Base-by-base conservation (phyloP, 1,140 invertebrate genomes). In the Charaxes varanes region DNA sequence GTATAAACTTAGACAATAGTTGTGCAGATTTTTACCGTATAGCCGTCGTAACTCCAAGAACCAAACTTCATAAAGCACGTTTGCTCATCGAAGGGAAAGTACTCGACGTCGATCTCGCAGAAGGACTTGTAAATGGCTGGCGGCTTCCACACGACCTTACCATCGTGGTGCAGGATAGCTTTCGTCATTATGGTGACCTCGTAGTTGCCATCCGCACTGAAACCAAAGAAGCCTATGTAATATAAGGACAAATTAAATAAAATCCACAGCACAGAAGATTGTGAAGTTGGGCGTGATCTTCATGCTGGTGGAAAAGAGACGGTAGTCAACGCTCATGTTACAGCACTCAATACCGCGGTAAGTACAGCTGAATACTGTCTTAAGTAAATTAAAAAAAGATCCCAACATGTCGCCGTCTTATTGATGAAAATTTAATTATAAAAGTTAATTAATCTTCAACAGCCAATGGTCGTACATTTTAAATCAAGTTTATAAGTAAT, bases 111-210 rank as follows among this genome's bases (percentile, higher is more conserved):
- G 56, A 99, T 97, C 86, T 97, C 94, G 76, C 96, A 98, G 77
- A 96, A 97, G 44, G 94, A 97, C 87, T 98, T 98, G 87, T 97
- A 99, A 80, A 99, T 98, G 45, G 97, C 97, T 28, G 97, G 97
- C 17, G 97, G 97, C 68, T 98, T 97, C 97, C 97, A 99, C 19
- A 94, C 87, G 11, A 99, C 96, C 84, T 93, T 94, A 10, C 97
- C 97, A 48, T 94, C 94, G 72, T 95, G 92, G 68, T 96, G 93
- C 15, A 96, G 86, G 63, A 96, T 95, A 41, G 94, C 94, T 86
- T 96, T 95, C 43, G 96, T 98, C 95, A 98, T 98, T 76, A 97
- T 96, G 53, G 95, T 97, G 63, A 98, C 95, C 87, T 98, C 96
- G 85, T 98, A 99, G 87, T 97, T 98, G 46, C 97, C 97, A 78